Percentiles rank a stretch among this genome's conserved stretches.
Evolutionary conservation across 2,113 vertebrate genomes (phyloP).

Genomic region (Myotis davidii): DNA sequence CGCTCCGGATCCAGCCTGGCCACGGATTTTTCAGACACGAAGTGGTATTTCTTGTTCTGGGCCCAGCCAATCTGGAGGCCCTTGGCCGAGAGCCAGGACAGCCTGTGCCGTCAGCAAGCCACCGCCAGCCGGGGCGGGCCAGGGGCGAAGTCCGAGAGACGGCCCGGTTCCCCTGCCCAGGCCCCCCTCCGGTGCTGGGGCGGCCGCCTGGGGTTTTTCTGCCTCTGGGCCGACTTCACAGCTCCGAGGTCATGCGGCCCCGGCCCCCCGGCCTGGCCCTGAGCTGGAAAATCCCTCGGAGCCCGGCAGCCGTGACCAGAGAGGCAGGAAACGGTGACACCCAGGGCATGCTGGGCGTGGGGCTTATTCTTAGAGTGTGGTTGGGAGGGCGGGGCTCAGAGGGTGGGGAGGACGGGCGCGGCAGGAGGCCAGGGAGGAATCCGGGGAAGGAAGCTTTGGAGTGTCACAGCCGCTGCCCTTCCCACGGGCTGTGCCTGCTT

Average conservation of each 20-base stretch:
- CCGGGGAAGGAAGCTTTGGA: neutral
- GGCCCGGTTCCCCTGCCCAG: neutral
- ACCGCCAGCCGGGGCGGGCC: neutral
- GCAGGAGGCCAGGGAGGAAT: neutral
- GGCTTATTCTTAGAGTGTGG: slow-evolving; percentile 60
- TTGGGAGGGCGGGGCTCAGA: slow-evolving; percentile 48
- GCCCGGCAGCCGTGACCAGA: neutral
- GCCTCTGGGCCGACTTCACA: neutral
- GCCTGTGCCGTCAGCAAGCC: neutral
- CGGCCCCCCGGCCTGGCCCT: neutral
- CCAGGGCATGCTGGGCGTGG: neutral
- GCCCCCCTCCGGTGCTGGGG: neutral
- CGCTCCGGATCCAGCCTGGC: neutral
- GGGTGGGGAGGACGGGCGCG: neutral
- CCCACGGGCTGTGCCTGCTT: neutral
- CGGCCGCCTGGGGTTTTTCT: slow-evolving; percentile 65
- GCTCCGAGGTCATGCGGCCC: slow-evolving; percentile 50
- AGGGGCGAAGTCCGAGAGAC: neutral
- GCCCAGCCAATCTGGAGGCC: neutral
- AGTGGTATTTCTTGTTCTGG: neutral
- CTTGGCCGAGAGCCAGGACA: neutral
- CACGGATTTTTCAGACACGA: neutral
- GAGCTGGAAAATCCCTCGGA: slow-evolving; percentile 78
- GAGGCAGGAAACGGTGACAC: slow-evolving; percentile 56
- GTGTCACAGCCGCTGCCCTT: neutral